Base-by-base conservation (phyloP, 2,888 invertebrate genomes). In the Mythimna lalbum region DNA sequence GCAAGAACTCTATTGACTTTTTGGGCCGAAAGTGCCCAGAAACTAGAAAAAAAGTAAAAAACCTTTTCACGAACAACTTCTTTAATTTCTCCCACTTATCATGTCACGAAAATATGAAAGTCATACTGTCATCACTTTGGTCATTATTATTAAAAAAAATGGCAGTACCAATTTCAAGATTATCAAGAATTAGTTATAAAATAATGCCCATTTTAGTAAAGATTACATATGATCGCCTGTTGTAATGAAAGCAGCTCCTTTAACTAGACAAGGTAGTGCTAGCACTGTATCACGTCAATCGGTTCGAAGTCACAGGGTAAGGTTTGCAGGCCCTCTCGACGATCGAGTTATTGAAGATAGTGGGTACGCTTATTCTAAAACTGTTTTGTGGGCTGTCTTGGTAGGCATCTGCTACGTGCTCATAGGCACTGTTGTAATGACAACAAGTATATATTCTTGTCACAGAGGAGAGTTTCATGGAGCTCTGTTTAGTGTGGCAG, bases 101-200 rank as follows among this genome's bases (percentile, higher is more conserved):
- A 69, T 57, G 36, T 36, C 21, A 36, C n/a, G 53, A 33, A 57
- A 36, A 14, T 21, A 36, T 59, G n/a, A 53, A 23, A 23, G 55
- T 31, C 39, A 23, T 14, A 33, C 21, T 73, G 70, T 55, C 70
- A 73, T 36, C 47, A n/a, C 31, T 50, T 21, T 39, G 52, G n/a
- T 65, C n/a, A 53, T 27, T 36, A 36, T 47, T 27, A 33, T 57
- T n/a, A 36, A 57, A 36, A 47, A 17, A 60, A 69, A 77, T 69
- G 55, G 23, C 59, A 69, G 19, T 23, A 69, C 69, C 36, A 53
- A 12, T 69, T 59, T 39, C 53, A 53, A 61, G 53, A 55, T 61
- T 61, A 72, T 39, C 69, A 69, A 70, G 52, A 74, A 65, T 70
- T 14, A 39, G 47, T 55, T 76, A 68, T 43, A 76, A 69, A 76